Conservation (phyloP, 1,140 invertebrate genomes). For the Hermatobates lingyangjiaoensis region DNA sequence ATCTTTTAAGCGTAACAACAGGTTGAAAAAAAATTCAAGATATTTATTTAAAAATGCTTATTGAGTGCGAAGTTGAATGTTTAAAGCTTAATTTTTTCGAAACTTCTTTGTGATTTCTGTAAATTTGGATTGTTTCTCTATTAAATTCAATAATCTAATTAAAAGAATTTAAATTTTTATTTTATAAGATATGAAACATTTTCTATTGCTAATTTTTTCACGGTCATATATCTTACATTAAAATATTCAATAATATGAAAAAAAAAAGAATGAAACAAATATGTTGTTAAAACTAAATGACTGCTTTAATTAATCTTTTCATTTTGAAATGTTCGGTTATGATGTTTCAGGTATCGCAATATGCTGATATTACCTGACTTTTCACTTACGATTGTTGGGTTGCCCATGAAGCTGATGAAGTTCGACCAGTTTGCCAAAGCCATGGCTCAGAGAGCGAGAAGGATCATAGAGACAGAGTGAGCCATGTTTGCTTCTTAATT, state of each 20-base stretch:
- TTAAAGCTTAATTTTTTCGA: too few species aligned
- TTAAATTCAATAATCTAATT: too few species aligned
- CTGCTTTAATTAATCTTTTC: not conserved
- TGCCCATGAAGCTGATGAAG: conserved; percentile 4
- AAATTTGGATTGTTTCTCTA: too few species aligned
- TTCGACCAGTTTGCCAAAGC: conserved; percentile 5
- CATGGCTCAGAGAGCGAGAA: conserved; percentile 11
- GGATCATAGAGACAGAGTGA: conserved; percentile 9
- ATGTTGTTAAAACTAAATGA: not conserved
- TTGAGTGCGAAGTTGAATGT: too few species aligned
- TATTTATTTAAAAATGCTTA: too few species aligned
- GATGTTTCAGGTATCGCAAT: conserved; percentile 7
- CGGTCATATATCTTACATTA: not conserved
- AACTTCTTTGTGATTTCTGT: too few species aligned
- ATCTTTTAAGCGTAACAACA: too few species aligned
- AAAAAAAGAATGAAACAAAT: not conserved
- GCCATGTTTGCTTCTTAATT: not conserved
- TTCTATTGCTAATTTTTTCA: not conserved
- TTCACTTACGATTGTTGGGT: not conserved
- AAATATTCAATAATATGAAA: not conserved
- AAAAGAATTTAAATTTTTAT: not conserved
- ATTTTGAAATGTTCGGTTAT: not conserved
- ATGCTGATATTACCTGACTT: conserved; percentile 8
- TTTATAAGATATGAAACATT: not conserved
- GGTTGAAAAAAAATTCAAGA: too few species aligned